A percentile compares a stretch with the other conserved stretches of the same genome.
phyloP scores from a whole-genome alignment of 2,113 vertebrate species.

The Peromyscus californicus region DNA sequence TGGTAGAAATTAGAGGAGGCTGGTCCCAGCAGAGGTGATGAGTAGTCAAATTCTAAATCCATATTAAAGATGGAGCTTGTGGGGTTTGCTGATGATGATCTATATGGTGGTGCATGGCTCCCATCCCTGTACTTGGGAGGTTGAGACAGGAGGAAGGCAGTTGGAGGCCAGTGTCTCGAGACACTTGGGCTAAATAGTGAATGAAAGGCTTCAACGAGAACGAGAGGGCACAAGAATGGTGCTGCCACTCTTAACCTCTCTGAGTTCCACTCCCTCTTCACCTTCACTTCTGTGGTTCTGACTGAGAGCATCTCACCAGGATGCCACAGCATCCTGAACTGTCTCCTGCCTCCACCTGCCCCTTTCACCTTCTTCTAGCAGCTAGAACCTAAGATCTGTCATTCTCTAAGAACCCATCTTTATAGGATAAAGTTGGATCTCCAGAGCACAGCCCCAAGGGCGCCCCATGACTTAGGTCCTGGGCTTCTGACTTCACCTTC shows the following conservation, averaged over 20 bases:
- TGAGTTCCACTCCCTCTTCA: too few species aligned
- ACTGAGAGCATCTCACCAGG: not conserved
- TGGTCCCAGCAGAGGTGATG: too few species aligned
- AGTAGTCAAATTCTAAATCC: not conserved
- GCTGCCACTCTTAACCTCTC: not conserved
- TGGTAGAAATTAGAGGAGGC: not conserved
- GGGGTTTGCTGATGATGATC: not conserved
- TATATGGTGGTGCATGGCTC: not conserved
- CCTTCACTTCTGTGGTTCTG: not conserved
- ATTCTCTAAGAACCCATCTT: not conserved
- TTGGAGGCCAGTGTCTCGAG: not conserved
- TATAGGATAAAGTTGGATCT: not conserved
- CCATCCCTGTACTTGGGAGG: not conserved
- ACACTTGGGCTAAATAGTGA: not conserved
- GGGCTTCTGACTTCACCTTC: not conserved
- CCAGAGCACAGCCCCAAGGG: not conserved
- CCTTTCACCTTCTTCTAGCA: not conserved
- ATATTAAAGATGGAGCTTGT: not conserved
- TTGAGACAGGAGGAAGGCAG: not conserved
- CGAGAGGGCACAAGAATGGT: not conserved
- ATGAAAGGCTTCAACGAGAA: not conserved
- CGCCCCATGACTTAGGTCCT: not conserved
- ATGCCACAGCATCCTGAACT: not conserved
- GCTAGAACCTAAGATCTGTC: not conserved
- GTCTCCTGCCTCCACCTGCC: not conserved